phyloP scores from a whole-genome alignment of 2,888 invertebrate genomes.

The Ochlodes sylvanus region DNA sequence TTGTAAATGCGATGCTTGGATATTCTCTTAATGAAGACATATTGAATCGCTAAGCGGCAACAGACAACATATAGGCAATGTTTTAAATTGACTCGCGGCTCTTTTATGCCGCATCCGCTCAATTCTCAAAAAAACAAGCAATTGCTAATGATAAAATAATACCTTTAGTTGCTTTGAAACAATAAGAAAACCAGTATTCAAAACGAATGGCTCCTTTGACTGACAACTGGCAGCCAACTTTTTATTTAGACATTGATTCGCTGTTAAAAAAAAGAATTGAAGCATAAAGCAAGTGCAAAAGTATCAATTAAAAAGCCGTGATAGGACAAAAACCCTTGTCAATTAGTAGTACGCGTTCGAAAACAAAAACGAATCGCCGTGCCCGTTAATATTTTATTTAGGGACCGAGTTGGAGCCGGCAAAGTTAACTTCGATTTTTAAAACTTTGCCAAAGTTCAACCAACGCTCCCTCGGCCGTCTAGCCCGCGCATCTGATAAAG shows the following conservation, averaged over 20 bases:
- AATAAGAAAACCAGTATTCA: constrained; percentile 25
- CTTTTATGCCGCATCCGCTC: constrained; percentile 56
- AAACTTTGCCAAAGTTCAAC: constrained; percentile 77
- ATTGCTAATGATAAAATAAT: constrained; percentile 40
- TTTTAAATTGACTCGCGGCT: constrained; percentile 79
- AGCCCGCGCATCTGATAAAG: constrained; percentile 77
- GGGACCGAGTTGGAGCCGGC: constrained; percentile 55
- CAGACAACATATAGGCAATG: constrained; percentile 79
- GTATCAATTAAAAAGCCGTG: constrained; percentile 60
- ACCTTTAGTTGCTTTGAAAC: constrained; percentile 26
- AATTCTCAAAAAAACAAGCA: constrained; percentile 36
- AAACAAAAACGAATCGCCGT: constrained; percentile 67
- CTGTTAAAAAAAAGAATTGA: constrained; percentile 5
- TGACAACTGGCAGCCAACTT: constrained; percentile 9
- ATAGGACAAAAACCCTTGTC: constrained; percentile 69
- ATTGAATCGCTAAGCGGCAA: constrained; percentile 81
- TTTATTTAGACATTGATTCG: constrained; percentile 14
- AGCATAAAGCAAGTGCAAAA: constrained; percentile 42
- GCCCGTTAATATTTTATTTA: constrained; percentile 77
- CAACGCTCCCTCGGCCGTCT: constrained; percentile 63
- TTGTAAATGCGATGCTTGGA: constrained; percentile 77
- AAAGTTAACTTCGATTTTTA: constrained; percentile 83
- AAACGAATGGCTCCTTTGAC: constrained; percentile 7
- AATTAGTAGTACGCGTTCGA: constrained; percentile 68
- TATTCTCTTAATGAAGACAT: constrained; percentile 84